A percentile compares a stretch with the other conserved stretches of the same genome.
phyloP scores from a whole-genome alignment of 2,113 vertebrate genomes.

The Narcine bancroftii region DNA sequence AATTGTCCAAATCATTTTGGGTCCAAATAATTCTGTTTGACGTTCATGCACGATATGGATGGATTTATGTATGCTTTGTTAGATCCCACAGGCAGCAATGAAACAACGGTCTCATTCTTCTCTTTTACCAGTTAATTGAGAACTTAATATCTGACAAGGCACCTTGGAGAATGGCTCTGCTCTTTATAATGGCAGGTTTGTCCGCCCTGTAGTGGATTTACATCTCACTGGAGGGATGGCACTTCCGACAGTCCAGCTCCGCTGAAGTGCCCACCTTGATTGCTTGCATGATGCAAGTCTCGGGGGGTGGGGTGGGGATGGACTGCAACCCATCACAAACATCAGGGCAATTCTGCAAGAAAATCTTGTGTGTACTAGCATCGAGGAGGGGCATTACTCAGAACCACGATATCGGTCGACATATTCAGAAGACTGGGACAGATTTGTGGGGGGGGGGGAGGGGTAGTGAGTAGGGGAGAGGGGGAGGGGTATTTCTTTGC shows the following conservation, averaged over 20 bases:
- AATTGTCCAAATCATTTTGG: not conserved
- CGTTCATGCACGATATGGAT: not conserved
- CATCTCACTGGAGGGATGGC: not conserved
- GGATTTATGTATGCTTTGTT: not conserved
- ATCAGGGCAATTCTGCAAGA: not conserved
- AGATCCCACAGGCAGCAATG: constrained; percentile 8
- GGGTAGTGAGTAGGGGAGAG: too few species aligned
- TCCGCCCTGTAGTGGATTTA: not conserved
- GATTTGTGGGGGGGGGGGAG: not conserved
- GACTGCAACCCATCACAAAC: not conserved
- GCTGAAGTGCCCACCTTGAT: not conserved
- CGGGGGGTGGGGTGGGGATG: not conserved
- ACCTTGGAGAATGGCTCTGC: not conserved
- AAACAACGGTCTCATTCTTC: not conserved
- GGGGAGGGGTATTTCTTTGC: not conserved
- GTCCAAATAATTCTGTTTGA: not conserved
- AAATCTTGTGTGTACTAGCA: not conserved
- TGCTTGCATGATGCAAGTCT: not conserved
- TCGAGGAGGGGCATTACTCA: not conserved
- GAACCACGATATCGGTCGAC: not conserved
- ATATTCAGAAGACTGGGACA: not conserved
- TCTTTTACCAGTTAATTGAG: not conserved
- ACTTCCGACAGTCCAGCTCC: not conserved
- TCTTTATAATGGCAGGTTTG: not conserved
- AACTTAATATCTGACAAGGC: not conserved